Evolutionary conservation across 1,140 invertebrate species (phyloP), one percentile per base, ranked within the genome.

Genomic region (Macrotrachela quadricornifera): DNA sequence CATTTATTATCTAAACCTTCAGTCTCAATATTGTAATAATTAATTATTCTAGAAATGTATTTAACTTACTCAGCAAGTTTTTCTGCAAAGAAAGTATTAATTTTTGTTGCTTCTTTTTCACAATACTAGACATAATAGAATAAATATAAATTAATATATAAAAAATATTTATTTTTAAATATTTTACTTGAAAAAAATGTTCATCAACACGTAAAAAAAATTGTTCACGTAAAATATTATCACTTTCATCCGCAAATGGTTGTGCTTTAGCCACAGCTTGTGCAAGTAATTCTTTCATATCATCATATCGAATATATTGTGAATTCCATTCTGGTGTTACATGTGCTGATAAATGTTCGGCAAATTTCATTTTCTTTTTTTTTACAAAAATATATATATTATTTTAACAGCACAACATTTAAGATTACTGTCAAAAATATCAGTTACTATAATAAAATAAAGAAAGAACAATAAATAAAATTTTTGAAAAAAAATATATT

Each of bases 291-390:
- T 63, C 62, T 44, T 69, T 69, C 63, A 69, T 63, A 76, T 30
- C 88, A 79, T 95, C 90, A 75, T 96, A 96, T 63, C 83, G 83
- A 59, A 97, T 94, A 64, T 96, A 96, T 69, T 95, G 91, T 71
- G 92, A 94, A 55, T 87, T 78, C 91, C 91, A 96, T 75, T 95
- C 88, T 37, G 91, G 91, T 53, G 90, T 96, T 61, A 95, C 88
- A 64, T 95, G 90, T 56, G 86, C 85, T 57, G 81, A 78, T 51
- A 96, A 73, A 74, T 94, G 86, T 68, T 94, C 87, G 6, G 85
- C 83, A 69, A 94, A 94, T 74, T 94, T 94, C 88, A 94, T 94
- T 61, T 38, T 55, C n/a, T 46, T 14, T 11, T 6, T 48, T 46
- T 46, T 46, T 46, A n/a, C n/a, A n/a, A n/a, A n/a, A n/a, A n/a